Evolutionary conservation across 2,888 invertebrate genomes (phyloP), one percentile per base, ranked within the genome.

Genomic region (Ormyrus rosae): DNA sequence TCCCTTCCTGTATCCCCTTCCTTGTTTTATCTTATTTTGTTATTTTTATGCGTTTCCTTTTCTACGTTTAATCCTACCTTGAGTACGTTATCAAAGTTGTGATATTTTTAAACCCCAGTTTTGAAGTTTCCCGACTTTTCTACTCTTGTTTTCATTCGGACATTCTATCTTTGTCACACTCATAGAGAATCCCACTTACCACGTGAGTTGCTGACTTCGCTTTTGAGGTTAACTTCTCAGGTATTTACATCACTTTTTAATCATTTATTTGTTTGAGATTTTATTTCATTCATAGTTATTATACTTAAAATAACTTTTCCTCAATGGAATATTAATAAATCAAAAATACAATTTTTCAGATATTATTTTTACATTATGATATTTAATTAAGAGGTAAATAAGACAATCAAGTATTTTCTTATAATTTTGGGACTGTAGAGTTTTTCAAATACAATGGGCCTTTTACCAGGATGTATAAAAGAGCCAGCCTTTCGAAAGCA

Each of bases 191-290:
- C 56, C 45, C 46, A 70, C 60, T 46, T 71, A 58, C 78, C 78
- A 81, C 81, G 81, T 81, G 81, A 81, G 78, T 70, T 65, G 53
- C 67, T 58, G 51, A 56, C 67, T 81, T 65, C 50, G 19, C 46
- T 72, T 81, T 81, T 75, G 75, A 81, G 81, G 81, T 81, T 81
- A 81, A 53, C 60, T 74, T 55, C 6, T 3, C 51, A 61, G 60
- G 8, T 69, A 63, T n/a, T 19, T 6, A 2, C 13, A 9, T 46
- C 46, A 51, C 50, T 5, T 46, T 1, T 63, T 63, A 61, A 61
- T 71, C 34, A 71, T 61, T 45, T 10, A 34, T 71, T 50, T 6
- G 8, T 34, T 34, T 34, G 34, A 34, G 34, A 34, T 34, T 34
- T 34, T 34, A 34, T 34, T 34, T 34, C 34, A 34, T 34, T 34